Base-by-base conservation (phyloP, 2,113 vertebrate genomes). In the Neotragus moschatus region DNA sequence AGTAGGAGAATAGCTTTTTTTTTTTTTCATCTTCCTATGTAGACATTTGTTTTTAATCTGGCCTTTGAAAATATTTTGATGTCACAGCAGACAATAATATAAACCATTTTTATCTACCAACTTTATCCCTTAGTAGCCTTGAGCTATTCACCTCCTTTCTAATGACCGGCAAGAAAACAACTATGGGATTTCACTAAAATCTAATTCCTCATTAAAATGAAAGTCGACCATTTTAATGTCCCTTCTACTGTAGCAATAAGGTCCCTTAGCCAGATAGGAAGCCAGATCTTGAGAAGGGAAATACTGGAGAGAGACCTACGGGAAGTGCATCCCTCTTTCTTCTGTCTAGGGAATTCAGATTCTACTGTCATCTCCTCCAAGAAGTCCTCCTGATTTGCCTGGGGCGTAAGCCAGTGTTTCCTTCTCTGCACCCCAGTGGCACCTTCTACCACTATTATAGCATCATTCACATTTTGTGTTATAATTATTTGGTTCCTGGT, bases 31-130 rank as follows among this genome's bases (percentile, higher is more conserved):
- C 56, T 97, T 86, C 75, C 61, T 92, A 39, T 1, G 16, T 90
- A 63, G 88, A 4, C 82, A 61, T 98, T 96, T 98, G 73, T 95
- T 97, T 98, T 96, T 73, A 61, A 94, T 98, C 98, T 79, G 66
- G 56, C 58, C 60, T 98, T 98, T 70, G 92, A 92, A 95, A 63
- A 45, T 26, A 91, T 92, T 97, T 93, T 97, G 88, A 80, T 92
- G 93, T 98, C 97, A 94, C 85, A 92, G 94, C 39, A 96, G 85
- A 96, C 88, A 89, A 51, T 96, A 84, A 92, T 91, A 81, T 81
- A 94, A 97, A 93, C 70, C 45, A 23, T 30, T 98, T 98, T 92
- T 60, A 87, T 93, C 96, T 98, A 86, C 86, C 77, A 84, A 84
- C 95, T 91, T 84, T 84, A 94, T 56, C 79, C 94, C n/a, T 90